Conservation (phyloP, 2,113 vertebrate species). For the Xenopus tropicalis region UCB_Xtro_10.0 CM004445.2:78508501-78509000, state of each 20-base stretch:
- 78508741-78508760: neutral
- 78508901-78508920: no score
- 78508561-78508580: neutral
- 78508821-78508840: no score
- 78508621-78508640: neutral
- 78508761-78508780: neutral
- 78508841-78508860: no score
- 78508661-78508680: neutral
- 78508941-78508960: no score
- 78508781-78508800: neutral
- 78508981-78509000: no score
- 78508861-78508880: no score
- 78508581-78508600: neutral
- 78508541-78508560: neutral
- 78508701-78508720: neutral
- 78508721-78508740: neutral
- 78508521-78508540: neutral
- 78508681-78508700: neutral
- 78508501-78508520: no score
- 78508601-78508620: neutral
- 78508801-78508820: no score
- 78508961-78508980: no score
- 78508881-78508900: no score
- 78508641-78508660: neutral
- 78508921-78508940: no score